phyloP scores from a whole-genome alignment of 2,888 invertebrate genomes.

The Panorpa germanica region DNA sequence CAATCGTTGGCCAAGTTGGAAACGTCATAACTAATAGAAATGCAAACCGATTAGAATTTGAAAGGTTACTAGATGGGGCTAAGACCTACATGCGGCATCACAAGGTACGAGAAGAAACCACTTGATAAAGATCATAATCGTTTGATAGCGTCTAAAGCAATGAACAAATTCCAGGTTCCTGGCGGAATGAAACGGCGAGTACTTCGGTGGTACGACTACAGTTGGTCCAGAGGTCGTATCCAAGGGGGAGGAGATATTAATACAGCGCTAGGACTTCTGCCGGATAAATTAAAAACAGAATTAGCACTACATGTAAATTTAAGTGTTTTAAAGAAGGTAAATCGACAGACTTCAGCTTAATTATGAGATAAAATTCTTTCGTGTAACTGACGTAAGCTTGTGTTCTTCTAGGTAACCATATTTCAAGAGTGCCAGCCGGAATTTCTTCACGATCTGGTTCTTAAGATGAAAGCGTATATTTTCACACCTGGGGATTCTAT shows the following conservation, averaged over 20 bases:
- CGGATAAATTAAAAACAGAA: slow-evolving; percentile 93
- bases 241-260: slow-evolving; percentile 94
- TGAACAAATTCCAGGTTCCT: slow-evolving; percentile 39
- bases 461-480: slow-evolving; percentile 97
- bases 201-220: slow-evolving; percentile 93
- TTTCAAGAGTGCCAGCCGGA: slow-evolving; percentile 96
- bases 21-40: slow-evolving; percentile 95
- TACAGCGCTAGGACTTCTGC: slow-evolving; percentile 78
- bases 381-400: not conserved
- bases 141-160: slow-evolving; percentile 5
- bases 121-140: not conserved
- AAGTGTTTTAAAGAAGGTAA: slow-evolving; percentile 82
- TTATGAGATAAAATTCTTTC: not conserved
- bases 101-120: slow-evolving; percentile 36
- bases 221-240: slow-evolving; percentile 90
- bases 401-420: slow-evolving; percentile 61
- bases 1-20: slow-evolving; percentile 94
- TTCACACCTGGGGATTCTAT: slow-evolving; percentile 96
- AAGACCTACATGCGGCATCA: slow-evolving; percentile 96
- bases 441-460: slow-evolving; percentile 87
- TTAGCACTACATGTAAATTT: slow-evolving; percentile 89
- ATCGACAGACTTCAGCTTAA: not conserved
- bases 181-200: slow-evolving; percentile 92
- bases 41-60: slow-evolving; percentile 88
- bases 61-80: slow-evolving; percentile 83